Conservation (phyloP, 2,888 invertebrate species). For the Dasysyrphus albostriatus region DNA sequence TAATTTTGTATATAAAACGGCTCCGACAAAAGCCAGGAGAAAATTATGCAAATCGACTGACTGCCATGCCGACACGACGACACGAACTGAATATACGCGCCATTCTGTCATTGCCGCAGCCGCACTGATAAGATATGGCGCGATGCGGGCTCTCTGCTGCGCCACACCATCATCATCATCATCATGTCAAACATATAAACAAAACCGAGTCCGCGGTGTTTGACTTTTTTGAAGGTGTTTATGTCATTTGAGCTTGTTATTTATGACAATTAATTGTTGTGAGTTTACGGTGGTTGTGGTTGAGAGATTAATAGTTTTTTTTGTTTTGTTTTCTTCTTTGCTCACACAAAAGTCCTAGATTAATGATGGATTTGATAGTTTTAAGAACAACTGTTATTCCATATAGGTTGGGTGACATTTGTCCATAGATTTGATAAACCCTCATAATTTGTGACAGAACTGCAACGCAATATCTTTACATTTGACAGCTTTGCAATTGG, state of each 20-base stretch:
- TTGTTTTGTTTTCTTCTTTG: background rate
- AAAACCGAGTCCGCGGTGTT: slow-evolving; percentile 13
- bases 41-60: slow-evolving; percentile 66
- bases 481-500: slow-evolving; percentile 48
- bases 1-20: slow-evolving; percentile 59
- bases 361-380: background rate
- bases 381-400: background rate
- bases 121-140: slow-evolving; percentile 38
- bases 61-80: slow-evolving; percentile 30
- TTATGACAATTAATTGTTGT: slow-evolving; percentile 69
- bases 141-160: slow-evolving; percentile 66
- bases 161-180: slow-evolving; percentile 48
- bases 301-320: background rate
- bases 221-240: slow-evolving; percentile 59
- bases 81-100: slow-evolving; percentile 51
- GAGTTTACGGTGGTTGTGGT: slow-evolving; percentile 14
- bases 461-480: slow-evolving; percentile 28
- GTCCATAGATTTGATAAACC: slow-evolving; percentile 11
- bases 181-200: slow-evolving; percentile 17
- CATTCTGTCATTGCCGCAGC: slow-evolving; percentile 45
- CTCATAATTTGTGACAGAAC: slow-evolving; percentile 25
- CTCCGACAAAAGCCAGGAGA: slow-evolving; percentile 59
- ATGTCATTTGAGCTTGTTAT: slow-evolving; percentile 55
- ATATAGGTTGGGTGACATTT: slow-evolving; percentile 14
- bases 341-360: background rate